Conservation (phyloP, 2,797 vertebrate genomes). For the Oophaga sylvatica region DNA sequence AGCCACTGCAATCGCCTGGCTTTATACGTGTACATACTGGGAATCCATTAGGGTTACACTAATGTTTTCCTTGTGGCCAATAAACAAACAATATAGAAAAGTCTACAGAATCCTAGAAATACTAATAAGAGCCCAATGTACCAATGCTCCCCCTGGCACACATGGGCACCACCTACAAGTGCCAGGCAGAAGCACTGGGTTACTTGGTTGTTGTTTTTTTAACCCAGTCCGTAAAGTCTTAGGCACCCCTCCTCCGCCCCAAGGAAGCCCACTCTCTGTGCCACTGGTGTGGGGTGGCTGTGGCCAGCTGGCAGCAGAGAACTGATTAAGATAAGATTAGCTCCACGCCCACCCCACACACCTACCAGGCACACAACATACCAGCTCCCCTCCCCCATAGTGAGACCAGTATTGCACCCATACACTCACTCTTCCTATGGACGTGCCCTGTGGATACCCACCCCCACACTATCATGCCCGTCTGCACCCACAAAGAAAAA, state of each 20-base stretch:
- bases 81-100: slow-evolving; percentile 18
- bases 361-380: slow-evolving; percentile 51
- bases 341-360: slow-evolving; percentile 54
- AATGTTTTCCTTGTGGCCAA: slow-evolving; percentile 30
- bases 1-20: slow-evolving; percentile 24
- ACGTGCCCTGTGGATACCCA: slow-evolving; percentile 19
- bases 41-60: slow-evolving; percentile 15
- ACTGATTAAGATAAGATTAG: slow-evolving; percentile 51
- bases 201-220: no score
- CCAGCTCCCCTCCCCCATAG: slow-evolving; percentile 22
- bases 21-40: slow-evolving; percentile 22
- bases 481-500: neutral
- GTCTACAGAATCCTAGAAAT: neutral
- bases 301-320: slow-evolving; percentile 45
- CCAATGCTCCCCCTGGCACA: neutral
- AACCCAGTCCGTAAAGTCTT: neutral
- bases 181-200: neutral
- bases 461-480: neutral
- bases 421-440: neutral
- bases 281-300: slow-evolving; percentile 33
- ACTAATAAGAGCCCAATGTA: neutral
- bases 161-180: neutral
- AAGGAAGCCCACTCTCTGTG: slow-evolving; percentile 30
- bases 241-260: neutral
- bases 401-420: slow-evolving; percentile 23